A percentile compares a stretch with the other conserved stretches of the same genome.
phyloP scores from a whole-genome alignment of 2,888 invertebrate species.

The Eilema griseolum region DNA sequence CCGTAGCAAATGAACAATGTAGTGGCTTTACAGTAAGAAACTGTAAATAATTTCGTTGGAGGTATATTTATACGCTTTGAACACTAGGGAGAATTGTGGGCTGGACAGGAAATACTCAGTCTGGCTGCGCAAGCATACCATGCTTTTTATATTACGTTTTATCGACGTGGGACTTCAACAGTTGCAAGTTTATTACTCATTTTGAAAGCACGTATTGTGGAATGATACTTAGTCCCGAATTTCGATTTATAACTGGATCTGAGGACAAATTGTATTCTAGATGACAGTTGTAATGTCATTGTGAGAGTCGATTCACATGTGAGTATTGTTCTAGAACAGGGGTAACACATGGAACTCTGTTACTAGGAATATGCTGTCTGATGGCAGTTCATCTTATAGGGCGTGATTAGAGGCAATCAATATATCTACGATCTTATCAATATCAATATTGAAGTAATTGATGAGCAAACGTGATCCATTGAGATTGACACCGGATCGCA shows the following conservation, averaged over 20 bases:
- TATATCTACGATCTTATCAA: too few relatives aligned
- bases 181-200: not conserved
- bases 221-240: too few relatives aligned
- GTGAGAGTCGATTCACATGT: too few relatives aligned
- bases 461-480: too few relatives aligned
- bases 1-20: constrained; percentile 46
- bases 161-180: not conserved
- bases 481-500: too few relatives aligned
- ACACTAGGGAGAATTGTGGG: constrained; percentile 24
- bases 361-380: not conserved
- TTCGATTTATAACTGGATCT: too few relatives aligned
- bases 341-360: not conserved
- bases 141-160: constrained; percentile 3
- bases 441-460: too few relatives aligned
- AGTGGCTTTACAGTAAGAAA: constrained; percentile 27
- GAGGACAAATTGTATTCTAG: too few relatives aligned
- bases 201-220: not conserved
- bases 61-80: constrained; percentile 44
- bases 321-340: too few relatives aligned
- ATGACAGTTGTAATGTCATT: too few relatives aligned
- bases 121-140: not conserved
- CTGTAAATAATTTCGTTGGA: constrained; percentile 49
- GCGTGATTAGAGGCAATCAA: too few relatives aligned
- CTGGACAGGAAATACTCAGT: constrained; percentile 26
- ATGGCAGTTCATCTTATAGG: not conserved